phyloP scores from a whole-genome alignment of 2,888 invertebrate species.

The Hyppa rectilinea region DNA sequence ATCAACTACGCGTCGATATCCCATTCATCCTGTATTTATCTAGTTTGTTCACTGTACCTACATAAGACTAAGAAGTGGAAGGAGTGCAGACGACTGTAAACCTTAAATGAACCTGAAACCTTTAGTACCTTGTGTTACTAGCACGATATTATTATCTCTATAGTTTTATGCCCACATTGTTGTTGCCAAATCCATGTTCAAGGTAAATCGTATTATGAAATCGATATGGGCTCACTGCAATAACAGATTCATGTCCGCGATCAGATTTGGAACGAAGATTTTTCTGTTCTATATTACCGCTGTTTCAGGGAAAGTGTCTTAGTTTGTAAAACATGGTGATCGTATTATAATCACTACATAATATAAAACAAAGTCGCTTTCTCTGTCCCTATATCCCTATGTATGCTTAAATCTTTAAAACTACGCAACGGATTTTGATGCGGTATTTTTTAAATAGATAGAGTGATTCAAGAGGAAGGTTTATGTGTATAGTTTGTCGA shows the following conservation, averaged over 20 bases:
- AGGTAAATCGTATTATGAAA: conserved; percentile 46
- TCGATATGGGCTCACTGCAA: conserved; percentile 47
- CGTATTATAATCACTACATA: conserved; percentile 13
- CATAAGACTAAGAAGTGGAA: neutral
- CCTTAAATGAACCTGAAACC: conserved; percentile 53
- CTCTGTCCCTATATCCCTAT: no score
- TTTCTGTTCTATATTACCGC: conserved; percentile 17
- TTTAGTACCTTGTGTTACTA: conserved; percentile 32
- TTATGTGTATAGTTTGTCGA: no score
- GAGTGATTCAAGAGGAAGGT: no score
- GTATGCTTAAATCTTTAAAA: no score
- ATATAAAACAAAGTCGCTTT: no score
- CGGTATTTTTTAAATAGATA: no score
- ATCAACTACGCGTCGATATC: no score
- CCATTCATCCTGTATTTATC: no score
- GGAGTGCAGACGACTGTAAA: conserved; percentile 45
- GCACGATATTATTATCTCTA: conserved; percentile 21
- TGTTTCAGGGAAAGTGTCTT: conserved; percentile 12
- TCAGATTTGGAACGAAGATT: conserved; percentile 24
- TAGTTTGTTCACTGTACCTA: conserved; percentile 27
- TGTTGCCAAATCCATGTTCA: conserved; percentile 54
- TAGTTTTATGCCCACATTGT: conserved; percentile 49
- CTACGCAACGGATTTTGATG: no score
- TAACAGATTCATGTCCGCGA: conserved; percentile 40
- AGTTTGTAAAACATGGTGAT: conserved; percentile 24